Percentiles rank a stretch among this genome's conserved stretches.
phyloP scores from a whole-genome alignment of 2,113 vertebrate genomes.

The Onychorhynchus coronatus region DNA sequence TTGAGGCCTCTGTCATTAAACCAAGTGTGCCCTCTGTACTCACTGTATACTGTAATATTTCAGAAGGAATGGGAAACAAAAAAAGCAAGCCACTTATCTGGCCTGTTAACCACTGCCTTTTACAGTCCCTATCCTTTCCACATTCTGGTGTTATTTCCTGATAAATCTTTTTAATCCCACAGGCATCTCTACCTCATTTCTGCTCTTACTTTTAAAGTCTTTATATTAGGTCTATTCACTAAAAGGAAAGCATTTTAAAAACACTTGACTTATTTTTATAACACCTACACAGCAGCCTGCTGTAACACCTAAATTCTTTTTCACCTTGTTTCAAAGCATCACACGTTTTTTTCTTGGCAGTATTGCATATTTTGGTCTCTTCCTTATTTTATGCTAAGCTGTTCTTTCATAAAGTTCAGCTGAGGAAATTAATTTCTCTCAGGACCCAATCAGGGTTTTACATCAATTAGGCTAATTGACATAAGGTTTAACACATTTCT shows the following conservation, averaged over 20 bases:
- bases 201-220: not conserved
- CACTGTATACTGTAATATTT: not conserved
- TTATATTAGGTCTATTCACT: not conserved
- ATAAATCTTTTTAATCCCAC: not conserved
- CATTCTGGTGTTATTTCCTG: not conserved
- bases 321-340: not conserved
- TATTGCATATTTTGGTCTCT: constrained; percentile 18
- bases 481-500: constrained; percentile 68
- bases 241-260: constrained; percentile 11
- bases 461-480: constrained; percentile 69
- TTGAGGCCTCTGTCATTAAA: not conserved
- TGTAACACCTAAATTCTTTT: not conserved
- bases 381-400: constrained; percentile 25
- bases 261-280: constrained; percentile 8
- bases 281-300: not conserved
- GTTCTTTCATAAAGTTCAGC: constrained; percentile 57
- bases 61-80: not conserved
- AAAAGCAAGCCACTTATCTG: not conserved
- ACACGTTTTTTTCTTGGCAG: not conserved
- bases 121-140: not conserved
- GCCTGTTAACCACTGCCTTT: not conserved
- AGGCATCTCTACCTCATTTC: not conserved
- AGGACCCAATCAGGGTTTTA: constrained; percentile 56
- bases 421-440: constrained; percentile 43
- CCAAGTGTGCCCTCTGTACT: not conserved